Base-by-base conservation (phyloP, 2,888 invertebrate species). In the Pharmacophagus antenor region DNA sequence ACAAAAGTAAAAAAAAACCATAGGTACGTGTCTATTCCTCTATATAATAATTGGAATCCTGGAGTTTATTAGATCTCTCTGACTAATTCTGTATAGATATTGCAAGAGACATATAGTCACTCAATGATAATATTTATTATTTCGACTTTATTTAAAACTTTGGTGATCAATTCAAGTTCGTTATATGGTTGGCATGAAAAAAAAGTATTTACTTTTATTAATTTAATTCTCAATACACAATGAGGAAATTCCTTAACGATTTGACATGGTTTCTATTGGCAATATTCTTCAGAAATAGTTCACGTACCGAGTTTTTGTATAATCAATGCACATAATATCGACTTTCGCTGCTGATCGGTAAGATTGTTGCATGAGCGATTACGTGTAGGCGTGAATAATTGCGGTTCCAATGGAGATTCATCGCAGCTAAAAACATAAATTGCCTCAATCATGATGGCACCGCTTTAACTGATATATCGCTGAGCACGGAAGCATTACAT, bases 311-410 rank as follows among this genome's bases (percentile, higher is more conserved):
- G 51, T 51, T 56, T 56, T 56, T 56, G 46, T 61, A 27, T 48
- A 52, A 56, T 47, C 10, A 53, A 56, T 53, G 42, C 53, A 37
- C 37, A 56, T 61, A 61, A 48, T 47, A 42, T 27, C 25, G n/a
- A 53, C 61, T 61, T 61, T 61, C 61, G 41, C 61, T 41, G 15
- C 49, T 52, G 56, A 56, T 57, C 25, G 12, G 55, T 55, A 46
- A 53, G 56, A 61, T 56, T 56, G 42, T 61, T 61, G 53, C 61
- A 61, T 53, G 61, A 61, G 48, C 31, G 22, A 61, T 56, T 56
- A 56, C 56, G 47, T 56, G 53, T 56, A 47, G 53, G 53, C 52
- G 61, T 61, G 56, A 56, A 61, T 61, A 61, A 61, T 61, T 61
- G 41, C 47, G 56, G 21, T 21, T 61, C 27, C 44, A 23, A 49